phyloP scores from a whole-genome alignment of 2,888 invertebrate species.

The Nemotelus pantherinus region DNA sequence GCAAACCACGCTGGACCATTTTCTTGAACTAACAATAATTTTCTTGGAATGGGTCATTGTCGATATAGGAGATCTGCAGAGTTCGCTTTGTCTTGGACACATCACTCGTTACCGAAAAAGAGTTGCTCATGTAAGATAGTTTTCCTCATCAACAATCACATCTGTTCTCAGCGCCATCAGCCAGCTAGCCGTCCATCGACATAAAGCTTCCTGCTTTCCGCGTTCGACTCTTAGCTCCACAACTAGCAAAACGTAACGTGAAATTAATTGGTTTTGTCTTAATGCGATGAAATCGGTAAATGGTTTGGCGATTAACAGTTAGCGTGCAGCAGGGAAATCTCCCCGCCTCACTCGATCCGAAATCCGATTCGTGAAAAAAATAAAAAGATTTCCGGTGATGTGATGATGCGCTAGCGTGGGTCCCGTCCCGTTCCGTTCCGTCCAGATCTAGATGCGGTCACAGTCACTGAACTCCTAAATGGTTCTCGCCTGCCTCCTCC shows the following conservation, averaged over 20 bases:
- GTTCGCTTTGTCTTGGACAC: conserved; percentile 10
- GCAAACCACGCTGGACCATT: conserved; percentile 15
- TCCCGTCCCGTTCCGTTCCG: not conserved
- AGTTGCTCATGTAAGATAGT: not conserved
- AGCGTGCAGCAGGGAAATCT: conserved; percentile 45
- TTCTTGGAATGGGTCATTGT: conserved; percentile 31
- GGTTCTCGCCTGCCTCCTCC: not conserved
- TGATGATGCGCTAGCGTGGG: conserved; percentile 23
- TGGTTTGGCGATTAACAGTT: conserved; percentile 52
- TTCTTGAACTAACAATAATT: conserved; percentile 34
- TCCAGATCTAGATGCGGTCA: conserved; percentile 46
- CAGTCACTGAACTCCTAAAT: conserved; percentile 50
- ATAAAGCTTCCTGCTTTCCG: not conserved
- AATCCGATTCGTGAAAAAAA: conserved; percentile 38
- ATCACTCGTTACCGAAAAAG: conserved; percentile 10
- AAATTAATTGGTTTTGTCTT: conserved; percentile 52
- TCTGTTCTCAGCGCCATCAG: too few species aligned
- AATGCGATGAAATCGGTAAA: conserved; percentile 52
- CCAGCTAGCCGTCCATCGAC: too few species aligned
- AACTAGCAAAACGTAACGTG: conserved; percentile 49
- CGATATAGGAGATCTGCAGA: conserved; percentile 19
- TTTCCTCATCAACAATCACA: too few species aligned
- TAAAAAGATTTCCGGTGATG: conserved; percentile 49
- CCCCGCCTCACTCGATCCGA: not conserved
- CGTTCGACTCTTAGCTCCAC: conserved; percentile 13